Percentiles rank a stretch among this genome's conserved stretches.
Conservation (phyloP, 2,113 vertebrate genomes). For the Notothenia coriiceps region DNA sequence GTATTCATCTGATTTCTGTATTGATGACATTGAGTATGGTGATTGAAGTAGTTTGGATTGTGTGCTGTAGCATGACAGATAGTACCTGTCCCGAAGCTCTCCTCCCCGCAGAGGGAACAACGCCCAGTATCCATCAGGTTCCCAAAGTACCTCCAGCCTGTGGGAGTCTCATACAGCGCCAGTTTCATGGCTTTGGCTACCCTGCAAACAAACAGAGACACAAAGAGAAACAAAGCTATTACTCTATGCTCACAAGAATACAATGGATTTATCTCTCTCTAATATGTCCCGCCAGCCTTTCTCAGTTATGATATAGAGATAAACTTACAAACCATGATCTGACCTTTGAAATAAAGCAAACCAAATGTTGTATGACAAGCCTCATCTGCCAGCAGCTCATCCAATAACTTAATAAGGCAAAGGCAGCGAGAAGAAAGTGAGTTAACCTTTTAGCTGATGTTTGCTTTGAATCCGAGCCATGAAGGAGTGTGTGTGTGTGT, state of each 20-base stretch:
- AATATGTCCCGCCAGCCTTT: slow-evolving; percentile 22
- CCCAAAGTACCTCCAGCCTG: slow-evolving; percentile 97
- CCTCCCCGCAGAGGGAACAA: slow-evolving; percentile 97
- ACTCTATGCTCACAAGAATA: slow-evolving; percentile 12
- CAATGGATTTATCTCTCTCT: slow-evolving; percentile 10
- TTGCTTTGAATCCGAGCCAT: slow-evolving; percentile 72
- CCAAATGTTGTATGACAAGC: slow-evolving; percentile 64
- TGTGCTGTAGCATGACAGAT: background rate
- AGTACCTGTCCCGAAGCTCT: slow-evolving; percentile 98
- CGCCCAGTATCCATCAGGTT: slow-evolving; percentile 98
- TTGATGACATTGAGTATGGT: slow-evolving; percentile 4
- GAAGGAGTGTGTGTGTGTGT: slow-evolving; percentile 17
- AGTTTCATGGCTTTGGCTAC: slow-evolving; percentile 97
- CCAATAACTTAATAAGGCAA: slow-evolving; percentile 81
- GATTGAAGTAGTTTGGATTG: slow-evolving; percentile 8
- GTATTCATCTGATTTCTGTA: slow-evolving; percentile 1
- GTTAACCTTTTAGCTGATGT: slow-evolving; percentile 76
- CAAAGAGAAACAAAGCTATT: slow-evolving; percentile 37
- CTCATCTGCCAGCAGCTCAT: slow-evolving; percentile 66
- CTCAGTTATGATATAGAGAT: slow-evolving; percentile 31
- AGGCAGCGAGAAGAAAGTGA: slow-evolving; percentile 70
- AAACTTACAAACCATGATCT: slow-evolving; percentile 39
- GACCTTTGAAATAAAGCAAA: slow-evolving; percentile 70
- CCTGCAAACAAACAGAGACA: slow-evolving; percentile 80
- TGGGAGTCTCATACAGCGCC: slow-evolving; percentile 96